A percentile compares a stretch with the other conserved stretches of the same genome.
These are phyloP conservation scores for Villa cingulata DNA, from an alignment of 2,888 invertebrate species.

Conservation along the genomic window DNA sequence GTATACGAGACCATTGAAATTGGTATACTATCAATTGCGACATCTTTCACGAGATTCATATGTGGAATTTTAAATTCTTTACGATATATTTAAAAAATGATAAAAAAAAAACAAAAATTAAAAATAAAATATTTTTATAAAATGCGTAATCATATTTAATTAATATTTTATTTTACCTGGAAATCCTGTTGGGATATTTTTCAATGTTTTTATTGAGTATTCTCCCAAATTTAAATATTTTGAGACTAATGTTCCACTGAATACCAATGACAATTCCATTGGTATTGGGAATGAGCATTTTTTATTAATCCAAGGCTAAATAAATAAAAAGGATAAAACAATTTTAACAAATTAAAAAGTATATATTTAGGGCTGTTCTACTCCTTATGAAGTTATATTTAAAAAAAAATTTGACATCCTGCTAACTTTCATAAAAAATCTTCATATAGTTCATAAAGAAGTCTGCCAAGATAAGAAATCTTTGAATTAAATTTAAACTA, in stretches of 20 bases:
- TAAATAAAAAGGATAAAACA: constrained; percentile 16
- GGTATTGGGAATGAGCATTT: constrained; percentile 62
- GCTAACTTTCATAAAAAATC: no score
- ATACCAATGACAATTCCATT: constrained; percentile 67
- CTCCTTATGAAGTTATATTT: no score
- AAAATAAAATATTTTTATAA: not conserved
- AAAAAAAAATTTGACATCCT: no score
- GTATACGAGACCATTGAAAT: constrained; percentile 53
- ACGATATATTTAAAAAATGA: constrained; percentile 19
- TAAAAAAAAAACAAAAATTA: not conserved
- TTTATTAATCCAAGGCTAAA: constrained; percentile 52
- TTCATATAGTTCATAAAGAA: no score
- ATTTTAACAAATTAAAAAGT: no score
- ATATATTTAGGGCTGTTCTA: no score
- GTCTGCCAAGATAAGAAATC: no score
- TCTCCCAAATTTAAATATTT: constrained; percentile 44
- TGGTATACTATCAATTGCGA: constrained; percentile 43
- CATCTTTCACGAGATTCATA: constrained; percentile 26
- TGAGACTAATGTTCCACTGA: constrained; percentile 56
- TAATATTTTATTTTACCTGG: constrained; percentile 34
- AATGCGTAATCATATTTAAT: not conserved
- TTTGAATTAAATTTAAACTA: no score
- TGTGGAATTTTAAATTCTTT: constrained; percentile 10
- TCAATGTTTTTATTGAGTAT: constrained; percentile 54
- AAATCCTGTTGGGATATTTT: constrained; percentile 63